Conservation (phyloP, 2,888 invertebrate species). For the Drosophila dives region DNA sequence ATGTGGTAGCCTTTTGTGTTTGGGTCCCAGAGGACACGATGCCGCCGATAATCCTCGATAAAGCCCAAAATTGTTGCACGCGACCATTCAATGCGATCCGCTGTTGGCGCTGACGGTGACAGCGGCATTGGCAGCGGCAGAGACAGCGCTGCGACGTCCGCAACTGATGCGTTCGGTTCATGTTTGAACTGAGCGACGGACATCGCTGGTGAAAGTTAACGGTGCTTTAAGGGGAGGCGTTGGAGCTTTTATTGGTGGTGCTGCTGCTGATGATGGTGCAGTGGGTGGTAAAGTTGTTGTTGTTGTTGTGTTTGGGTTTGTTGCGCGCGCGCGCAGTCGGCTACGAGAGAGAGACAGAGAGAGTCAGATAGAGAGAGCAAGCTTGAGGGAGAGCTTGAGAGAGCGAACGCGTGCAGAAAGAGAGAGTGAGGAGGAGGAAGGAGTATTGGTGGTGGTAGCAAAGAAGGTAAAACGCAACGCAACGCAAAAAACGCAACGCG, state of each 20-base stretch:
- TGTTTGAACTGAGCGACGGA: constrained; percentile 72
- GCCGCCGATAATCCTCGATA: constrained; percentile 82
- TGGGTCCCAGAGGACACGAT: constrained; percentile 84
- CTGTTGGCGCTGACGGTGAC: constrained; percentile 46
- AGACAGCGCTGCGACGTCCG: constrained; percentile 59
- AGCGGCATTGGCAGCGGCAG: constrained; percentile 47
- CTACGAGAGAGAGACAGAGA: constrained; percentile 40
- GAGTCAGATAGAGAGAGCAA: constrained; percentile 34
- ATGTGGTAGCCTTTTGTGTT: constrained; percentile 84
- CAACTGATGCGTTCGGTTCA: constrained; percentile 60
- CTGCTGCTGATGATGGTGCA: constrained; percentile 25
- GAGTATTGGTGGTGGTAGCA: constrained; percentile 31
- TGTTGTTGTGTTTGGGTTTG: constrained; percentile 20
- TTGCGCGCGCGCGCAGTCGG: constrained; percentile 58
- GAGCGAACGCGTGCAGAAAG: constrained; percentile 7
- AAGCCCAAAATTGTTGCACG: constrained; percentile 83
- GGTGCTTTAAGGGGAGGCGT: constrained; percentile 39
- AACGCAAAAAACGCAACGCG: constrained; percentile 81
- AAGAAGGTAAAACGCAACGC: constrained; percentile 70
- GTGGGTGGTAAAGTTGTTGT: constrained; percentile 33
- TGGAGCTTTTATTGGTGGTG: constrained; percentile 13
- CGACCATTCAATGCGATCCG: constrained; percentile 84
- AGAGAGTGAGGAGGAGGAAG: constrained; percentile 40
- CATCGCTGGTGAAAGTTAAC: constrained; percentile 75
- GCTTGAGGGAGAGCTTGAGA: constrained; percentile 35